Percentiles rank a stretch among this genome's conserved stretches.
phyloP scores from a whole-genome alignment of 2,888 invertebrate species.

The Leistus spinibarbis region DNA sequence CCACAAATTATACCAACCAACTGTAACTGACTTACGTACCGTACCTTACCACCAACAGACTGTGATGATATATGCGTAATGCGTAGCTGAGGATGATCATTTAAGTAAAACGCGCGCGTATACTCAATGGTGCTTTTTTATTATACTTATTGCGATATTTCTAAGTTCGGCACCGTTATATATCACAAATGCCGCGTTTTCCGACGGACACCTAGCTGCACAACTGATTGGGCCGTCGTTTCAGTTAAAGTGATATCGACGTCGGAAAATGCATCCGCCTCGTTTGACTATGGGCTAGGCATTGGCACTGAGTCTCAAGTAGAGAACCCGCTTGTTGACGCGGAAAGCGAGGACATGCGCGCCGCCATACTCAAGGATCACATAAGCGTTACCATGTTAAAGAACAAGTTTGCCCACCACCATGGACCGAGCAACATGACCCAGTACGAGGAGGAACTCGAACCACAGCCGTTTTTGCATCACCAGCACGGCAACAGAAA shows the following conservation, averaged over 20 bases:
- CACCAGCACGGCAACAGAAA: conserved; percentile 49
- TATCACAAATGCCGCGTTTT: neutral
- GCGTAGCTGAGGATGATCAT: neutral
- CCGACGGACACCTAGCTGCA: neutral
- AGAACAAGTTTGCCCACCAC: conserved; percentile 50
- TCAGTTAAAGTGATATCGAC: conserved; percentile 67
- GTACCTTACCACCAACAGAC: neutral
- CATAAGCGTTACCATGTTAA: conserved; percentile 55
- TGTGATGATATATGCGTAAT: neutral
- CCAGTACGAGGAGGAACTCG: conserved; percentile 53
- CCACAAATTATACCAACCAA: neutral
- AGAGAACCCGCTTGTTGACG: conserved; percentile 66
- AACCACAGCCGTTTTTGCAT: conserved; percentile 49
- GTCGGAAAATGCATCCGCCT: conserved; percentile 62
- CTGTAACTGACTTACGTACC: neutral
- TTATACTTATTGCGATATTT: neutral
- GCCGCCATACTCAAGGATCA: conserved; percentile 56
- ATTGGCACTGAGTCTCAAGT: conserved; percentile 60
- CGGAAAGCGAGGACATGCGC: conserved; percentile 61
- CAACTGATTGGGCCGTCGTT: conserved; percentile 53
- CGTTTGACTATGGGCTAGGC: conserved; percentile 60
- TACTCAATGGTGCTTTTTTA: neutral
- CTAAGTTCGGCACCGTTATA: conserved; percentile 2
- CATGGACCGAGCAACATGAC: conserved; percentile 49
- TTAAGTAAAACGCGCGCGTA: neutral